These are phyloP conservation scores for Chaetorhynchus papuensis DNA, from an alignment of 2,113 vertebrate species.

Conservation along the genomic window DNA sequence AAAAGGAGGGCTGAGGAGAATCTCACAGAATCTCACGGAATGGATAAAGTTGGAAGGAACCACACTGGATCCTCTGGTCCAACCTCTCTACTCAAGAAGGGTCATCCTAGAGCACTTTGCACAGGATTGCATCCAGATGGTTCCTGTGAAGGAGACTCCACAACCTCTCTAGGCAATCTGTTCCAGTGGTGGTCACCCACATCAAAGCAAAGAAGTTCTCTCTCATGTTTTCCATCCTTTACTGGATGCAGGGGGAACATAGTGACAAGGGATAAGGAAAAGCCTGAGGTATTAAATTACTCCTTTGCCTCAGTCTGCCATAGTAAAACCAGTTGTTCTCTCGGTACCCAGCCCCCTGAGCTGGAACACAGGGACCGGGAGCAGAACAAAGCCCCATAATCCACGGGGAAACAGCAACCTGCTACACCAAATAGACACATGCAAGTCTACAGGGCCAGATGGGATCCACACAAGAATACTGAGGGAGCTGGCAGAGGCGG, in stretches of 20 bases:
- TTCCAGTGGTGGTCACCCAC: background rate
- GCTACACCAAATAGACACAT: background rate
- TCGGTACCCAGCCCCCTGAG: rapidly evolving
- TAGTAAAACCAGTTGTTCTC: background rate
- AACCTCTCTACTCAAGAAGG: background rate
- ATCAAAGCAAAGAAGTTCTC: background rate
- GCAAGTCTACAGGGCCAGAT: background rate
- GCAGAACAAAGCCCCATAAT: background rate
- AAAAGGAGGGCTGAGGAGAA: background rate
- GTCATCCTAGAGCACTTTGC: background rate
- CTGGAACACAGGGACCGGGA: background rate
- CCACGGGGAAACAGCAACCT: background rate
- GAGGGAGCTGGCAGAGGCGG: background rate
- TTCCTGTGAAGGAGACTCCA: background rate
- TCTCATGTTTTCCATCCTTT: background rate
- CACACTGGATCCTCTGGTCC: background rate
- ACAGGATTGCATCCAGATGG: background rate
- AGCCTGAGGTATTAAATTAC: background rate
- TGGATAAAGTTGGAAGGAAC: background rate
- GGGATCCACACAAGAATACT: background rate
- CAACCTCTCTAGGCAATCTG: background rate
- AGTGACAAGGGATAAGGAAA: background rate
- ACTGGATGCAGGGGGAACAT: background rate
- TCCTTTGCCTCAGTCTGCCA: background rate
- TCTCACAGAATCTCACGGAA: background rate